A percentile compares a stretch with the other conserved stretches of the same genome.
These are phyloP conservation scores for Myotis myotis DNA, from an alignment of 2,797 vertebrate genomes.

Conservation along the genomic window DNA sequence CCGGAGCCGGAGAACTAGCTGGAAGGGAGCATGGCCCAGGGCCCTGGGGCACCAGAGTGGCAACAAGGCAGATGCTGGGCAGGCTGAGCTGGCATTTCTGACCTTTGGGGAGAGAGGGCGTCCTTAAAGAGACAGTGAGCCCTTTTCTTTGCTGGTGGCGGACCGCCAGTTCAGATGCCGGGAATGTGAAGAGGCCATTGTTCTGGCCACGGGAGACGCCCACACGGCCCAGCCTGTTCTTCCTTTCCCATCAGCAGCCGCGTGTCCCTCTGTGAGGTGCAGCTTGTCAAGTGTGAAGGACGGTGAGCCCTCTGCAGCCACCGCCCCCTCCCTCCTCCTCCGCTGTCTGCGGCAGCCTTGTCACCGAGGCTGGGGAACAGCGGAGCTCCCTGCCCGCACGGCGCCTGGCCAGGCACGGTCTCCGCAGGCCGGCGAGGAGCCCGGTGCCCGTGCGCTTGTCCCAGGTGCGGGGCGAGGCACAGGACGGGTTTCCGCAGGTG, in stretches of 20 bases:
- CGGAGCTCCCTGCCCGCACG: not conserved
- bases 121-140: constrained; percentile 81
- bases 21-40: not conserved
- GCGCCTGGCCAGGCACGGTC: not conserved
- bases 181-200: constrained; percentile 82
- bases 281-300: constrained; percentile 38
- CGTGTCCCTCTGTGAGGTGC: constrained; percentile 29
- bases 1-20: not conserved
- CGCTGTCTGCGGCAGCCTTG: not conserved
- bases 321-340: not conserved
- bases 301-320: not conserved
- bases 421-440: not conserved
- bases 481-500: not conserved
- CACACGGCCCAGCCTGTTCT: constrained; percentile 73
- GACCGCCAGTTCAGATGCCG: constrained; percentile 78
- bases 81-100: constrained; percentile 75
- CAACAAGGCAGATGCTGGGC: constrained; percentile 40
- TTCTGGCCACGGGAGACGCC: constrained; percentile 71
- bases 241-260: constrained; percentile 10
- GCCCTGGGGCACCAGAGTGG: not conserved
- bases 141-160: constrained; percentile 78
- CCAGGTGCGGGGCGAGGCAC: not conserved
- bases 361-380: not conserved
- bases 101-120: constrained; percentile 75
- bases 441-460: not conserved